Evolutionary conservation across 2,888 invertebrate genomes (phyloP), one percentile per base, ranked within the genome.

Genomic region (Meghimatium bilineatum): DNA sequence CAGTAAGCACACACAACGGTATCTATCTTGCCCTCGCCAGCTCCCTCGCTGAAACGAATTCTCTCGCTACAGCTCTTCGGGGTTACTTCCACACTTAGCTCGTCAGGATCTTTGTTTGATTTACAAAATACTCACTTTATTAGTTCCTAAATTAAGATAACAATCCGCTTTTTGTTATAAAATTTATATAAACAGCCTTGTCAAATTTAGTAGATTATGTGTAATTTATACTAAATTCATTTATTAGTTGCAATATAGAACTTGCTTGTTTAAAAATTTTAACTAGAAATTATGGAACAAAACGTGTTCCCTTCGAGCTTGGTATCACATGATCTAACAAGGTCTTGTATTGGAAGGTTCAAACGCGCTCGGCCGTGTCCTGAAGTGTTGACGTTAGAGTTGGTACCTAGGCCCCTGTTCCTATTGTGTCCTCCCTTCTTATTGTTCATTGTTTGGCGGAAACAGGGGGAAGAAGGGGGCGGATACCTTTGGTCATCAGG

Each of bases 1-100:
- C 71, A 3, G 71, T 26, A 38, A 20, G 38, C 71, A 71, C 66
- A 78, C 78, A 67, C 66, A 77, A 63, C 78, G 78, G 78, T 78
- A 44, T 44, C 78, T 14, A 44, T 56, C 56, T 6, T 56, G 56
- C 56, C 56, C 56, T 23, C 56, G 56, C 56, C 17, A 23, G 56
- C 56, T 56, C 56, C 17, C 56, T 56, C 56, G 56, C 20, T 17
- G 14, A 56, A 56, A 23, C 56, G 20, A 56, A 23, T 23, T 23
- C 17, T 3, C 56, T 23, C 56, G 56, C 56, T 12, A 44, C 23
- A 23, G 17, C 56, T 20, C 17, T 56, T 8, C 36, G 20, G 14
- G 6, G 56, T 60, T 36, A 67, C 17, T n/a, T 17, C 78, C 32
- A 36, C 10, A 0, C 12, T 23, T 0, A 44, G 44, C 63, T 49